Base-by-base conservation (phyloP, 2,113 vertebrate genomes). In the Indri indri region DNA sequence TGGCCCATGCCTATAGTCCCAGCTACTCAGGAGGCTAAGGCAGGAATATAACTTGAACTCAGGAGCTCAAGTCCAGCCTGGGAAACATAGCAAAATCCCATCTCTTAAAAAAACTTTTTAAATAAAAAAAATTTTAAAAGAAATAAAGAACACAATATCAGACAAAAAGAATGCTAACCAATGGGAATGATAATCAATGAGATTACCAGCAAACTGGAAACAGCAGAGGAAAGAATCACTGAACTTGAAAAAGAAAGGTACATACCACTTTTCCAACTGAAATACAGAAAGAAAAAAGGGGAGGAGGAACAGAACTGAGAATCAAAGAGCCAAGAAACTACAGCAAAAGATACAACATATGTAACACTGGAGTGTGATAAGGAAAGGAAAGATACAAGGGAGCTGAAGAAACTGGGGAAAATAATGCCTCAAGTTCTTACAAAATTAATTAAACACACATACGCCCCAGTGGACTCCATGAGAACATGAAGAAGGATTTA, bases 191-290 rank as follows among this genome's bases (percentile, higher is more conserved):
- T 57, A 80, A 79, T n/a, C 59, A 86, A 54, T 65, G 27, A 40
- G 66, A 89, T 94, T 83, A 54, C 54, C 54, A 34, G 32, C 66
- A 54, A 45, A 83, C 57, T 89, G 16, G 20, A 71, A n/a, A 71
- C 4, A 71, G 68, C 34, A 68, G 5, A 91, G 54, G 25, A 91
- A 88, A 68, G 37, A 86, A 73, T 88, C 68, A 83, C 27, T 61
- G 16, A 95, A 92, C 34, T 40, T 82, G 34, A 95, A 89, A 74
- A 94, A 71, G 65, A 91, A 84, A 85, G 37, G 13, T 71, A 18
- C 34, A 13, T 37, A 63, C 42, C 30, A 50, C 40, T 95, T 71
- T 63, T 85, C 52, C 79, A 61, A 93, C 0, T 63, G 27, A 93
- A 90, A 68, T 61, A 93, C 1, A 45, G 61, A 93, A 93, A 70